Conservation (phyloP, 2,113 vertebrate genomes). For the Charadrius vociferus region DNA sequence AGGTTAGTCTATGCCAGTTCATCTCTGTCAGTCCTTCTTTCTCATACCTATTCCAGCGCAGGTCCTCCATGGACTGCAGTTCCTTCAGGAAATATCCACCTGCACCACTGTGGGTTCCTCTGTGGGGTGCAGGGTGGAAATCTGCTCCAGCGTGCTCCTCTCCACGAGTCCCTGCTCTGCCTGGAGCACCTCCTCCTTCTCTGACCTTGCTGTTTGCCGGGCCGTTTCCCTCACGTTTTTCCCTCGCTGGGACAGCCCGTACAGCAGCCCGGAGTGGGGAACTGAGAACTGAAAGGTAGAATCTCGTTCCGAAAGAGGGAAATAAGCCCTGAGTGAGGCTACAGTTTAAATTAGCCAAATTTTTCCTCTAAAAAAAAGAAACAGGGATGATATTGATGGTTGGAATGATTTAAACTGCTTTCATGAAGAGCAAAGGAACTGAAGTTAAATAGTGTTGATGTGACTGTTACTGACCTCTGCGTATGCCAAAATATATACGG, state of each 20-base stretch:
- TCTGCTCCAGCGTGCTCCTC: not conserved
- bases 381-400: not conserved
- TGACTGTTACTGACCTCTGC: not conserved
- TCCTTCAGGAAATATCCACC: not conserved
- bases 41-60: not conserved
- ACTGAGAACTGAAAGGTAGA: not conserved
- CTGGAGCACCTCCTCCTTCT: not conserved
- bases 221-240: not conserved
- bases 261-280: not conserved
- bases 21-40: not conserved
- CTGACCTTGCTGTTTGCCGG: not conserved
- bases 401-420: not conserved
- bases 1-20: not conserved
- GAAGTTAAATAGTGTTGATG: not conserved
- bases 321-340: not conserved
- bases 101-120: not conserved
- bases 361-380: not conserved
- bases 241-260: not conserved
- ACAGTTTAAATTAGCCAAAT: not conserved
- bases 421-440: not conserved
- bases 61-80: not conserved
- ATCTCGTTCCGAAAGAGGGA: not conserved
- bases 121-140: not conserved
- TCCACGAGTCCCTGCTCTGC: not conserved
- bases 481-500: fast-evolving